Conservation (phyloP, 2,888 invertebrate genomes). For the Drosophila neotestacea region DNA sequence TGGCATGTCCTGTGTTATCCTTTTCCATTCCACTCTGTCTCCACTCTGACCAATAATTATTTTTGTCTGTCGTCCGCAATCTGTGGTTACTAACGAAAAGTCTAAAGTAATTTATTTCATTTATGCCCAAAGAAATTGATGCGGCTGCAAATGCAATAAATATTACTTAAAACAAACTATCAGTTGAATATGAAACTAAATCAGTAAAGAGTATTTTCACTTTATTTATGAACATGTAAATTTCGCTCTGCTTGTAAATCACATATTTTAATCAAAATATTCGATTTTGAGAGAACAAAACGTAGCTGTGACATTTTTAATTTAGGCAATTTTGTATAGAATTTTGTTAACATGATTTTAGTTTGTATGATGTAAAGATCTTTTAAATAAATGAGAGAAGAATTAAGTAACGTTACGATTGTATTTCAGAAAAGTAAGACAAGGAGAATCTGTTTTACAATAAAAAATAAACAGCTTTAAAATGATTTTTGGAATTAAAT, state of each 20-base stretch:
- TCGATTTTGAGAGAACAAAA: not conserved
- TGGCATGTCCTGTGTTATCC: conserved; percentile 20
- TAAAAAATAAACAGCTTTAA: no score
- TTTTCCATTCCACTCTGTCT: not conserved
- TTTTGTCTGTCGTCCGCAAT: conserved; percentile 29
- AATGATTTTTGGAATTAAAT: no score
- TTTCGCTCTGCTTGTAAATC: not conserved
- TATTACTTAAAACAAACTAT: not conserved
- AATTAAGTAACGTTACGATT: no score
- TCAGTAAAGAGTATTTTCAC: conserved; percentile 12
- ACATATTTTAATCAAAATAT: not conserved
- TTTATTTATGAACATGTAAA: not conserved
- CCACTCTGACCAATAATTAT: conserved; percentile 42
- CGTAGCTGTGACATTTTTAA: not conserved
- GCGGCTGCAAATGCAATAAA: conserved; percentile 30
- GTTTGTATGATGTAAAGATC: no score
- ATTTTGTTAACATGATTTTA: not conserved
- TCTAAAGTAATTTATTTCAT: conserved; percentile 28
- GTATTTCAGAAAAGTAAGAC: no score
- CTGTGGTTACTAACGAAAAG: conserved; percentile 25
- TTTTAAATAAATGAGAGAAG: no score
- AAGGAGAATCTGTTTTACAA: no score
- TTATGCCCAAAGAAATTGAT: conserved; percentile 19
- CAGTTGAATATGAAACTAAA: conserved; percentile 2
- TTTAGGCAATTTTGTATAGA: not conserved